Conservation (phyloP, 2,888 invertebrate genomes). For the Brachypalpus laphriformis region DNA sequence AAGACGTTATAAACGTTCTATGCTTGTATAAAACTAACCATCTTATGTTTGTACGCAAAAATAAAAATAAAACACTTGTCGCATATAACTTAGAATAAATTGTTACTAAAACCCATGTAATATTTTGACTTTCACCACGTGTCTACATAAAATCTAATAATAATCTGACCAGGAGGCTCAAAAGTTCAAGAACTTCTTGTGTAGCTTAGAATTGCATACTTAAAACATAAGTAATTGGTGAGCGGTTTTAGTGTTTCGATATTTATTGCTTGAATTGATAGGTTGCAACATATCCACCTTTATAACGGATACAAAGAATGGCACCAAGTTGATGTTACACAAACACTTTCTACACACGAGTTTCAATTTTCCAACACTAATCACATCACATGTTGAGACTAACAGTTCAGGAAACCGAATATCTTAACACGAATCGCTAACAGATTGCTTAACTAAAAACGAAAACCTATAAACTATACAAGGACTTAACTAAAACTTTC, state of each 20-base stretch:
- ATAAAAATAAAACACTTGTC: constrained; percentile 17
- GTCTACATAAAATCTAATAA: constrained; percentile 18
- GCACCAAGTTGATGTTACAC: constrained; percentile 33
- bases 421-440: neutral
- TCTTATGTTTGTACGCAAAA: constrained; percentile 32
- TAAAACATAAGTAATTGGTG: constrained; percentile 30
- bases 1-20: constrained; percentile 53
- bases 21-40: constrained; percentile 47
- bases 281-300: constrained; percentile 8
- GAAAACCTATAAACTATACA: constrained; percentile 12
- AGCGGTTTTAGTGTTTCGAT: constrained; percentile 2
- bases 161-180: constrained; percentile 16
- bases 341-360: constrained; percentile 21
- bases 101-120: constrained; percentile 45
- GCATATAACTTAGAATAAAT: constrained; percentile 56
- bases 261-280: neutral
- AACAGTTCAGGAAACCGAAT: neutral
- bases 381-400: constrained; percentile 38
- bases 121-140: constrained; percentile 38
- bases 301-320: neutral
- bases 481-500: constrained; percentile 4
- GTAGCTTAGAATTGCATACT: constrained; percentile 35
- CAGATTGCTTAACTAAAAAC: constrained; percentile 1
- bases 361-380: constrained; percentile 13
- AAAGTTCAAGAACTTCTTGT: constrained; percentile 35